These are phyloP conservation scores for Drosophila gunungcola DNA, from an alignment of 1,140 invertebrate species.

Conservation along the genomic window DNA sequence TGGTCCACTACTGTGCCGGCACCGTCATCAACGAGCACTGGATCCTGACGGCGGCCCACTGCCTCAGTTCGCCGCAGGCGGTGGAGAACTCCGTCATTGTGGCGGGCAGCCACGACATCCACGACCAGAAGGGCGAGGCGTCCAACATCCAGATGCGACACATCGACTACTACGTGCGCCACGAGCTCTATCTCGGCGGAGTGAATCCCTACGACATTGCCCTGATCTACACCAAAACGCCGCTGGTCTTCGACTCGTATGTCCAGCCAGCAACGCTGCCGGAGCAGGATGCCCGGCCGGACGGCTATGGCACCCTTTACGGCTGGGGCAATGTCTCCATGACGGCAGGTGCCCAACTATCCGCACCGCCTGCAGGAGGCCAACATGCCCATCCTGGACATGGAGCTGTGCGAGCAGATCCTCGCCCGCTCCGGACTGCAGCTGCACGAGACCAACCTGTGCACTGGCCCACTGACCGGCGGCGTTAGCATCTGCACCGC, in stretches of 20 bases:
- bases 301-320: constrained; percentile 85
- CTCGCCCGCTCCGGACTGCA: constrained; percentile 71
- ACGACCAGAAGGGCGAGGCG: constrained; percentile 54
- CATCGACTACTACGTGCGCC: constrained; percentile 73
- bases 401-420: constrained; percentile 73
- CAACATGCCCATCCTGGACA: constrained; percentile 84
- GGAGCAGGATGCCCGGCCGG: constrained; percentile 83
- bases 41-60: constrained; percentile 83
- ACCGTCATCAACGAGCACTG: constrained; percentile 81
- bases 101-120: constrained; percentile 78
- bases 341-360: constrained; percentile 77
- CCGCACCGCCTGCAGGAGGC: constrained; percentile 85
- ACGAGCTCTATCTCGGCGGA: constrained; percentile 77
- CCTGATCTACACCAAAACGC: constrained; percentile 85
- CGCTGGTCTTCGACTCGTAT: constrained; percentile 70
- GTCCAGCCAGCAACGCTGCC: constrained; percentile 85
- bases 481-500: constrained; percentile 85
- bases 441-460: constrained; percentile 85
- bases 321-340: constrained; percentile 85
- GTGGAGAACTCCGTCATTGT: constrained; percentile 76
- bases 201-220: constrained; percentile 86
- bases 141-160: constrained; percentile 66
- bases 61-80: constrained; percentile 63
- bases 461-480: constrained; percentile 85
- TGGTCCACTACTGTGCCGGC: constrained; percentile 81